Conservation (phyloP, 2,888 invertebrate genomes). For the Caenorhabditis sp. region DNA sequence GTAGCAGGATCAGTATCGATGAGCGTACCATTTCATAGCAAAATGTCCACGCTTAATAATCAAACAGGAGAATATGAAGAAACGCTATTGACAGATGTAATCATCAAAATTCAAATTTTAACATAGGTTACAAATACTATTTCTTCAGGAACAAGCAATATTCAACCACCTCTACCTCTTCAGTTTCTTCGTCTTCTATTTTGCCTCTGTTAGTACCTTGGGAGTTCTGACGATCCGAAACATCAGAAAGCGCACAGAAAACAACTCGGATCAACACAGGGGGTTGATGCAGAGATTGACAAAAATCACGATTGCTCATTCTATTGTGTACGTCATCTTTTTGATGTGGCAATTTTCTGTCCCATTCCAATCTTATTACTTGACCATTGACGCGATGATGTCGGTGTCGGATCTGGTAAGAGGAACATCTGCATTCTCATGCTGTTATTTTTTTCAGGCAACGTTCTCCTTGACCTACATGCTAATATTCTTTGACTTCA, state of each 20-base stretch:
- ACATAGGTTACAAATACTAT: too few relatives aligned
- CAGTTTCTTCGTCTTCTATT: too few relatives aligned
- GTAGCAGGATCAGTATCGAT: neutral
- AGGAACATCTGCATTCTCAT: neutral
- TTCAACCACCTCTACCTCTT: too few relatives aligned
- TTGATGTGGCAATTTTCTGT: too few relatives aligned
- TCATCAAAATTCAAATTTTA: too few relatives aligned
- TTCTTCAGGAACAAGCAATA: too few relatives aligned
- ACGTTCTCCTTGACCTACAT: neutral
- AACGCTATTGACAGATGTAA: too few relatives aligned
- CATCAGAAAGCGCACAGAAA: neutral
- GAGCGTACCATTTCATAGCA: neutral
- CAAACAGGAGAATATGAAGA: too few relatives aligned
- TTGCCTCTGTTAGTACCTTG: neutral
- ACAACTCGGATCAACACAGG: neutral
- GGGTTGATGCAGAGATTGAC: neutral
- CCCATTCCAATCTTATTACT: too few relatives aligned
- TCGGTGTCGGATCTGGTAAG: neutral
- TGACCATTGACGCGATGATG: neutral
- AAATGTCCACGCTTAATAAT: too few relatives aligned
- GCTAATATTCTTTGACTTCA: too few relatives aligned
- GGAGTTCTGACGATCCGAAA: neutral
- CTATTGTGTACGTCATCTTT: neutral
- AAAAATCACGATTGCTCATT: neutral
- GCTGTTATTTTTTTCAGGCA: neutral